Conservation (phyloP, 2,888 invertebrate genomes). For the Salticus scenicus region DNA sequence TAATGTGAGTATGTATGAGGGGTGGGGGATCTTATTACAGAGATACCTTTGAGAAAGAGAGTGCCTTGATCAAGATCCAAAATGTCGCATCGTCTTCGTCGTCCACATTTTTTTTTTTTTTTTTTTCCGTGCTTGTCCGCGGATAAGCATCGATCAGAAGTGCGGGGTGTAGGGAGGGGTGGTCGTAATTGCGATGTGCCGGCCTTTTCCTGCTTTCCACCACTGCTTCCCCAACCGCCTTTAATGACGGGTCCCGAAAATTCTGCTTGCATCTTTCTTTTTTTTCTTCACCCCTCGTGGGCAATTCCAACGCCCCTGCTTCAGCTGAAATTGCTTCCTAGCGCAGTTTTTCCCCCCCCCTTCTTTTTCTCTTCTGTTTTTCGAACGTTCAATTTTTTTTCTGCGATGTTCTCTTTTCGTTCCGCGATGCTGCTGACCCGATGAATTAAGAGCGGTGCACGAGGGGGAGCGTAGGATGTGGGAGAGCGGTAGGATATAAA, state of each 20-base stretch:
- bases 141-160: conserved; percentile 62
- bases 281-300: conserved; percentile 24
- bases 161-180: not conserved
- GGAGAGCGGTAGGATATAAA: not conserved
- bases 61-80: conserved; percentile 17
- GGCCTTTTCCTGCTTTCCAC: conserved; percentile 25
- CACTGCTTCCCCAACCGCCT: conserved; percentile 36
- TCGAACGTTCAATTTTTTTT: not conserved
- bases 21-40: too few relatives aligned
- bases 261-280: conserved; percentile 16
- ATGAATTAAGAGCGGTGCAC: conserved; percentile 40
- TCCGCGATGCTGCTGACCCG: conserved; percentile 44
- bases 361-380: conserved; percentile 22
- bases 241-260: conserved; percentile 64
- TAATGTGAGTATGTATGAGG: too few relatives aligned
- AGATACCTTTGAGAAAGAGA: too few relatives aligned
- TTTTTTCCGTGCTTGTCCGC: too few relatives aligned
- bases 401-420: not conserved
- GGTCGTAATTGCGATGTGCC: conserved; percentile 61
- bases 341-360: conserved; percentile 38
- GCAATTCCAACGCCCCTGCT: conserved; percentile 31
- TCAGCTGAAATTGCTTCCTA: conserved; percentile 57
- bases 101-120: not conserved
- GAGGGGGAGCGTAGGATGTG: not conserved
- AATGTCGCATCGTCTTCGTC: conserved; percentile 19